Conservation (phyloP, 2,888 invertebrate genomes). For the Neoaliturus tenellus region DNA sequence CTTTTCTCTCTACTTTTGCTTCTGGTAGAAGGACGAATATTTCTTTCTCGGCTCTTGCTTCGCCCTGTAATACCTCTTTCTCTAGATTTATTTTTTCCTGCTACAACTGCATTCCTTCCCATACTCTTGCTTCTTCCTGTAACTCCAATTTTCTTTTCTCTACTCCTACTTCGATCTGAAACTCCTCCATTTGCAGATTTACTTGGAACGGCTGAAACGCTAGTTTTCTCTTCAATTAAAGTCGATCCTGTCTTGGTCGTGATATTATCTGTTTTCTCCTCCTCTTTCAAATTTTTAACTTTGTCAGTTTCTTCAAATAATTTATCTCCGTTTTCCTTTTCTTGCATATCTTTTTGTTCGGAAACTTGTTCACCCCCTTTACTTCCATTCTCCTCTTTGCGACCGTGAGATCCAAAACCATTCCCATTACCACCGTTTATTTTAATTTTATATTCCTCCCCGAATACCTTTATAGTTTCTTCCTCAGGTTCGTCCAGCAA, state of each 20-base stretch:
- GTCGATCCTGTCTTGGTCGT: neutral
- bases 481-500: constrained; percentile 1
- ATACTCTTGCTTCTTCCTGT: neutral
- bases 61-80: neutral
- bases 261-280: neutral
- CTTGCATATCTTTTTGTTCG: neutral
- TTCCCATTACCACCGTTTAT: neutral
- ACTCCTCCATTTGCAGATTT: neutral
- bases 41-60: neutral
- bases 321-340: neutral
- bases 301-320: neutral
- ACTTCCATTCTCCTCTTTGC: neutral
- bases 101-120: neutral
- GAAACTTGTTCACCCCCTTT: neutral
- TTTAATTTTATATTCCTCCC: constrained; percentile 5
- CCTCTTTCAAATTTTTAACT: neutral
- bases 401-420: neutral
- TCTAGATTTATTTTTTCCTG: neutral
- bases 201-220: neutral
- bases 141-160: neutral
- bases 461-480: neutral
- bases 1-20: neutral
- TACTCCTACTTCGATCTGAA: neutral
- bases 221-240: neutral
- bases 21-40: neutral